Evolutionary conservation across 2,797 vertebrate species (phyloP), one percentile per base, ranked within the genome.

Genomic region (Ispidina lecontei): DNA sequence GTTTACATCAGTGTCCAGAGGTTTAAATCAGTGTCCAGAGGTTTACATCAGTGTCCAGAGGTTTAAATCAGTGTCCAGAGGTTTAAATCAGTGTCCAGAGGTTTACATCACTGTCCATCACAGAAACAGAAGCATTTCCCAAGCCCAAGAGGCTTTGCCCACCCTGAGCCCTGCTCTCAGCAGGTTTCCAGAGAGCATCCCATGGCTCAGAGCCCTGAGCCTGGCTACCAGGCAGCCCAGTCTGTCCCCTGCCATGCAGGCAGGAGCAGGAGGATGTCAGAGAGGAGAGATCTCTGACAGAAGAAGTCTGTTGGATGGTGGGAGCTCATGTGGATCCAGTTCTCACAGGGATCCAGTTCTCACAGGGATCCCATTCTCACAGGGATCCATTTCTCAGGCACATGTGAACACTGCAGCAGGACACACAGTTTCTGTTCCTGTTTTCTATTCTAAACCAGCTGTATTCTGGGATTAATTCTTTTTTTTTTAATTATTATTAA

Each of bases 221-320:
- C 73, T 7, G 49, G 26, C 52, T n/a, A 9, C 11, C 1, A 1
- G 3, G 3, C 26, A 3, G 5, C 39, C 43, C 52, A 10, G 0
- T 10, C 73, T 21, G 37, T 23, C 28, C 59, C 25, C 39, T 11
- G 29, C 11, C 49, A 25, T 0, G 4, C 10, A 10, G 31, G 8
- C n/a, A 47, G 43, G 12, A 22, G 22, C 14, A 18, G 55, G 43
- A 65, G 21, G 9, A 26, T 1, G 22, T 5, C 41, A 28, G 80
- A 18, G 2, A 37, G 72, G 60, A 12, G 43, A 47, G 62, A 44
- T 3, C 69, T 67, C 21, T 6, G 51, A 25, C 1, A 52, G 19
- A 56, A 72, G 14, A 6, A 2, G 19, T 5, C 8, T 18, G 56
- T 60, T 25, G 29, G 33, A 41, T 44, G 25, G 41, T 39, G 21